These are phyloP conservation scores for Lagopus muta DNA, from an alignment of 2,113 vertebrate genomes.

Conservation along the genomic window DNA sequence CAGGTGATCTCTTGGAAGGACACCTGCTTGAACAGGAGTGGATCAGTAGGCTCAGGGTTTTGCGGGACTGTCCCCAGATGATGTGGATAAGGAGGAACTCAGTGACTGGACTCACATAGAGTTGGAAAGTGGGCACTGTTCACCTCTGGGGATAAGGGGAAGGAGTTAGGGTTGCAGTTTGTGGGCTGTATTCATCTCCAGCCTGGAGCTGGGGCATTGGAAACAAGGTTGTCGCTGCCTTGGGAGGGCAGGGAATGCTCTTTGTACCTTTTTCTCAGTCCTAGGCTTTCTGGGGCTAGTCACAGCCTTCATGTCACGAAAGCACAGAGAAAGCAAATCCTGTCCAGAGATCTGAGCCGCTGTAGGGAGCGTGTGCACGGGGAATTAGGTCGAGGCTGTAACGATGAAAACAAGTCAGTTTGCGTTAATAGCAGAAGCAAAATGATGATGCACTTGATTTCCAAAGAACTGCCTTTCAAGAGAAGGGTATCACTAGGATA, in stretches of 20 bases:
- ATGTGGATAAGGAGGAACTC: background rate
- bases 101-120: background rate
- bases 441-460: slow-evolving; percentile 38
- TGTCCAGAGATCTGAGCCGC: slow-evolving; percentile 16
- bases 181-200: background rate
- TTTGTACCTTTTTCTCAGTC: background rate
- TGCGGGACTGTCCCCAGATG: background rate
- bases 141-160: background rate
- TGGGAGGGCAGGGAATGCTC: background rate
- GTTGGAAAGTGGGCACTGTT: background rate
- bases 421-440: slow-evolving; percentile 44
- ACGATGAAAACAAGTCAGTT: slow-evolving; percentile 48
- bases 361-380: background rate
- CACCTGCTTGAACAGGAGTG: background rate
- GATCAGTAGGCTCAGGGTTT: background rate
- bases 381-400: slow-evolving; percentile 58
- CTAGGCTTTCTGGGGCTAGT: background rate
- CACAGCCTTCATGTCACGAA: slow-evolving; percentile 55
- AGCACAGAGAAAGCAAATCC: slow-evolving; percentile 29
- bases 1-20: background rate
- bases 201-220: background rate
- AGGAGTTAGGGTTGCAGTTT: background rate
- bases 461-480: slow-evolving; percentile 22
- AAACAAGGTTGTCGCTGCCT: fast-evolving
- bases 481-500: slow-evolving; percentile 10